These are phyloP conservation scores for Diadromus collaris DNA, from an alignment of 2,888 invertebrate species.

Conservation along the genomic window DNA sequence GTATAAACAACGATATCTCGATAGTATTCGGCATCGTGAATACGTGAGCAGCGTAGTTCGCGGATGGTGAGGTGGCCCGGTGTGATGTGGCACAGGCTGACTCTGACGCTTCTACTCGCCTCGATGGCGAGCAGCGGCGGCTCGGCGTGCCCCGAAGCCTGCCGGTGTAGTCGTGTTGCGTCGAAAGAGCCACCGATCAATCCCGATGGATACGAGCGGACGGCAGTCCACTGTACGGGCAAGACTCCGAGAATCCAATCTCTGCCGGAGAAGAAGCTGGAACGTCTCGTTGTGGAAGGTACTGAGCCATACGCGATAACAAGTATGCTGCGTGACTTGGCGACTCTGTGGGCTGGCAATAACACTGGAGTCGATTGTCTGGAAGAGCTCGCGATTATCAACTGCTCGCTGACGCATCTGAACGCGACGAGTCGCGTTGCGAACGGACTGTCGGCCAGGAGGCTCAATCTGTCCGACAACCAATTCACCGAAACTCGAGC, in stretches of 20 bases:
- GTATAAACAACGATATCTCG: constrained; percentile 41
- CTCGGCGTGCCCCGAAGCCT: constrained; percentile 75
- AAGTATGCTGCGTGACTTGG: constrained; percentile 60
- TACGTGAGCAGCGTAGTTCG: constrained; percentile 48
- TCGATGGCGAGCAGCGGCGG: constrained; percentile 74
- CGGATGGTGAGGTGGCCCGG: constrained; percentile 51
- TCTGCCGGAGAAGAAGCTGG: constrained; percentile 54
- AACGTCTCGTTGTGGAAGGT: constrained; percentile 63
- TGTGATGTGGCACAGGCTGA: constrained; percentile 73
- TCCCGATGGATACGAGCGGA: constrained; percentile 1
- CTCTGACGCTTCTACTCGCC: constrained; percentile 75
- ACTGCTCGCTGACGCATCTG: constrained; percentile 71
- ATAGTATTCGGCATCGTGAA: constrained; percentile 23
- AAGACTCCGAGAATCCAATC: constrained; percentile 55
- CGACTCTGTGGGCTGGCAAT: constrained; percentile 54
- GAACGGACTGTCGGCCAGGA: constrained; percentile 56
- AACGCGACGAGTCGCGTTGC: constrained; percentile 68
- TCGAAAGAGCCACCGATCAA: constrained; percentile 14
- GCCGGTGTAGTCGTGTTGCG: constrained; percentile 66
- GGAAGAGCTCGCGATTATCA: constrained; percentile 63
- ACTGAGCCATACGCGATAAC: constrained; percentile 65
- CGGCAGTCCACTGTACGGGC: constrained; percentile 64
- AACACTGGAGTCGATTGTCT: constrained; percentile 3
- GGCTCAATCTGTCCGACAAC: constrained; percentile 74
- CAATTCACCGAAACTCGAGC: constrained; percentile 66